Conservation (phyloP, 2,888 invertebrate species). For the Cheiracanthium punctorium region DNA sequence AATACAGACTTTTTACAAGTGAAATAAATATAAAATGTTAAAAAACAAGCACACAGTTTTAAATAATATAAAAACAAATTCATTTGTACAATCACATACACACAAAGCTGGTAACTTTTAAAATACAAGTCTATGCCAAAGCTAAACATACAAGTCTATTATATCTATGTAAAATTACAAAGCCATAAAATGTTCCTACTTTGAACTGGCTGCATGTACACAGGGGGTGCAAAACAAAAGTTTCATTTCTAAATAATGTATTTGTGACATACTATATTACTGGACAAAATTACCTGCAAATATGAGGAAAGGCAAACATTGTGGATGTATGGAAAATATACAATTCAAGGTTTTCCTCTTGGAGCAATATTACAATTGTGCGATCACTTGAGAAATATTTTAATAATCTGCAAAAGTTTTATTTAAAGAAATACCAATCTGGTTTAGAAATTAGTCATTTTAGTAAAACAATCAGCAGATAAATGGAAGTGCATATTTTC, state of each 20-base stretch:
- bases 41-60: conserved; percentile 6
- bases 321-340: not conserved
- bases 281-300: conserved; percentile 24
- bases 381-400: too few species aligned
- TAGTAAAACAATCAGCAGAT: too few species aligned
- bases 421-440: too few species aligned
- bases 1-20: conserved; percentile 46
- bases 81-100: conserved; percentile 50
- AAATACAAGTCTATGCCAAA: conserved; percentile 32
- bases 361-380: not conserved
- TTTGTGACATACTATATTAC: conserved; percentile 40
- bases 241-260: conserved; percentile 45
- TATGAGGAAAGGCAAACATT: conserved; percentile 58
- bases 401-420: too few species aligned
- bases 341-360: not conserved
- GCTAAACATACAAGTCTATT: conserved; percentile 51
- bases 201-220: conserved; percentile 56
- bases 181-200: conserved; percentile 38
- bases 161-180: conserved; percentile 31
- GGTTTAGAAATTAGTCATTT: too few species aligned
- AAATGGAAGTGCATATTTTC: too few species aligned
- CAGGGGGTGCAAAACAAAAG: conserved; percentile 43
- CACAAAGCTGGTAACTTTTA: conserved; percentile 36
- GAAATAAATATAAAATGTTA: conserved; percentile 43
- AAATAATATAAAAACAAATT: conserved; percentile 21